Conservation (phyloP, 2,888 invertebrate species). For the Heliconius charithonia region DNA sequence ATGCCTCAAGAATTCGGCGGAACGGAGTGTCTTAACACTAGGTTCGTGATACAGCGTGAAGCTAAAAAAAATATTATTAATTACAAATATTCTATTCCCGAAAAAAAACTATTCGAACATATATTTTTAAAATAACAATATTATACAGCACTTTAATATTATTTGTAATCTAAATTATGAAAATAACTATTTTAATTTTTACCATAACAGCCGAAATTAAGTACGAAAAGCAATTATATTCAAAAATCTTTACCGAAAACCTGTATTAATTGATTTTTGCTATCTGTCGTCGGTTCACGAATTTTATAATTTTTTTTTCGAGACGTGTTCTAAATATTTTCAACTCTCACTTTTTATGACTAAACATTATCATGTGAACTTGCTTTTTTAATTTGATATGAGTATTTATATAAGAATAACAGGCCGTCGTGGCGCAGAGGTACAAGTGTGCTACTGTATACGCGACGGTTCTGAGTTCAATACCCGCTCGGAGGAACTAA, state of each 20-base stretch:
- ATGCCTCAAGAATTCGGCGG: too few relatives aligned
- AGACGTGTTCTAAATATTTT: conserved; percentile 6
- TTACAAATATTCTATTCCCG: too few relatives aligned
- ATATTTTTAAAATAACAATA: neutral
- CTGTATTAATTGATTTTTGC: conserved; percentile 8
- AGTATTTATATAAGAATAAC: too few relatives aligned
- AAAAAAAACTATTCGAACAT: neutral
- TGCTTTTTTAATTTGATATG: neutral
- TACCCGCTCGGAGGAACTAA: too few relatives aligned
- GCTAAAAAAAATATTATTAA: too few relatives aligned
- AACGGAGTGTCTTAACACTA: too few relatives aligned
- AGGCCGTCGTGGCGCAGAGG: too few relatives aligned
- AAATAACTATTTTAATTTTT: neutral
- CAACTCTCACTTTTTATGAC: conserved; percentile 27
- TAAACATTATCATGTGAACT: conserved; percentile 8
- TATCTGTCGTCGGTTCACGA: neutral
- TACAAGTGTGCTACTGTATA: too few relatives aligned
- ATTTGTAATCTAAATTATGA: neutral
- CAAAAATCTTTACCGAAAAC: neutral
- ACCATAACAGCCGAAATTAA: neutral
- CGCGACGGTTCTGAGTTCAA: too few relatives aligned
- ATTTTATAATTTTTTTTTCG: neutral
- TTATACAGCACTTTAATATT: neutral
- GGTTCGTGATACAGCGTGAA: too few relatives aligned
- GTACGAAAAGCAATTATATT: neutral